Conservation (phyloP, 2,888 invertebrate genomes). For the Pecten maximus region DNA sequence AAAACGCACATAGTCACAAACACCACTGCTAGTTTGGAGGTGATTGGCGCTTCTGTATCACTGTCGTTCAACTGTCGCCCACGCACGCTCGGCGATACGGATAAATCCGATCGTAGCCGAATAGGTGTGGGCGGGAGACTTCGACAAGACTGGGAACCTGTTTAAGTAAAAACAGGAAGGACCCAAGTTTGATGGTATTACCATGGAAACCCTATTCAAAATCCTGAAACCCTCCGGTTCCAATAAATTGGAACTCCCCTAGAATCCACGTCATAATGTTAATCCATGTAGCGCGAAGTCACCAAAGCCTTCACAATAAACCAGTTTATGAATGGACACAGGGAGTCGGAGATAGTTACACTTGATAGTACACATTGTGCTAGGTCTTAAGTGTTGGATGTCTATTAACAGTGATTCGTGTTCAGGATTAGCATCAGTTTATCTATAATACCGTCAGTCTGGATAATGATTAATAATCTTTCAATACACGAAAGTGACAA, state of each 20-base stretch:
- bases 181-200: conserved; percentile 11
- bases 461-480: not conserved
- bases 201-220: conserved; percentile 23
- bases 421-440: not conserved
- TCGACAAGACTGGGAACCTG: not conserved
- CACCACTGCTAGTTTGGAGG: not conserved
- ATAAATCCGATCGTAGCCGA: conserved; percentile 33
- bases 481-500: not conserved
- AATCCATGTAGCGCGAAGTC: not conserved
- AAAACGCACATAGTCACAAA: not conserved
- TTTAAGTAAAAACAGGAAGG: conserved; percentile 11
- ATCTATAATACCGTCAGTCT: not conserved
- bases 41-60: not conserved
- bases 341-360: not conserved
- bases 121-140: not conserved
- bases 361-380: not conserved
- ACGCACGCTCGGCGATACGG: not conserved
- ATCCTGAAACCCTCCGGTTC: not conserved
- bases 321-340: conserved; percentile 11
- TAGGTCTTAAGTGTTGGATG: not conserved
- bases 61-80: not conserved
- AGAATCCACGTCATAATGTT: not conserved
- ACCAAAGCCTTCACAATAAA: not conserved
- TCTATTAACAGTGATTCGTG: not conserved
- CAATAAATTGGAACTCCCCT: conserved; percentile 14